These are phyloP conservation scores for Parascotia fuliginaria DNA, from an alignment of 2,888 invertebrate species.

Conservation along the genomic window DNA sequence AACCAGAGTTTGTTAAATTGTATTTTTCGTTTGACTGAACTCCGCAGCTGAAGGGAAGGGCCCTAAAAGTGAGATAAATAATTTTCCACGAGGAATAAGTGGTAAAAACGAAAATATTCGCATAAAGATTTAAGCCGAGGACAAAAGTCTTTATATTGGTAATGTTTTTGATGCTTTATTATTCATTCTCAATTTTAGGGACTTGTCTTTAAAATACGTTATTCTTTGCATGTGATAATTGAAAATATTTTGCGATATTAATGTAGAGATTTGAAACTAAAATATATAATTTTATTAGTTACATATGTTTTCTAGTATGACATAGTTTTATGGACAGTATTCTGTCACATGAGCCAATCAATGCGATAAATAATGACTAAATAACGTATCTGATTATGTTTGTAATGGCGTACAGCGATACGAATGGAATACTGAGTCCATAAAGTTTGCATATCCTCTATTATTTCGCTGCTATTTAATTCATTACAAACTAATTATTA, in stretches of 20 bases:
- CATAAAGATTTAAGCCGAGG: slow-evolving; percentile 8
- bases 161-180: slow-evolving; percentile 7
- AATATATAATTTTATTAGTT: too few species aligned
- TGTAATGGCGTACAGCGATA: slow-evolving; percentile 1
- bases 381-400: slow-evolving; percentile 3
- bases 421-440: slow-evolving; percentile 1
- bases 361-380: not conserved
- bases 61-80: slow-evolving; percentile 43
- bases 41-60: slow-evolving; percentile 40
- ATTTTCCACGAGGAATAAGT: slow-evolving; percentile 46
- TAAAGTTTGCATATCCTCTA: not conserved
- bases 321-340: too few species aligned
- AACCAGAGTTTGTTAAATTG: slow-evolving; percentile 55
- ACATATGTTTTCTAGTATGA: too few species aligned
- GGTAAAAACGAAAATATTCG: slow-evolving; percentile 33
- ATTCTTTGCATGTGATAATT: not conserved
- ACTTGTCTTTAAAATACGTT: slow-evolving; percentile 2
- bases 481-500: not conserved
- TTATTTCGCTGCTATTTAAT: too few species aligned
- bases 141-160: slow-evolving; percentile 15
- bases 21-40: slow-evolving; percentile 59
- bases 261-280: not conserved
- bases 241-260: not conserved
- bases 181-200: slow-evolving; percentile 1
- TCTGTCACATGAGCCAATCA: not conserved